These are phyloP conservation scores for Buceros bicornis DNA, from an alignment of 2,797 vertebrate genomes.

Conservation along the genomic window DNA sequence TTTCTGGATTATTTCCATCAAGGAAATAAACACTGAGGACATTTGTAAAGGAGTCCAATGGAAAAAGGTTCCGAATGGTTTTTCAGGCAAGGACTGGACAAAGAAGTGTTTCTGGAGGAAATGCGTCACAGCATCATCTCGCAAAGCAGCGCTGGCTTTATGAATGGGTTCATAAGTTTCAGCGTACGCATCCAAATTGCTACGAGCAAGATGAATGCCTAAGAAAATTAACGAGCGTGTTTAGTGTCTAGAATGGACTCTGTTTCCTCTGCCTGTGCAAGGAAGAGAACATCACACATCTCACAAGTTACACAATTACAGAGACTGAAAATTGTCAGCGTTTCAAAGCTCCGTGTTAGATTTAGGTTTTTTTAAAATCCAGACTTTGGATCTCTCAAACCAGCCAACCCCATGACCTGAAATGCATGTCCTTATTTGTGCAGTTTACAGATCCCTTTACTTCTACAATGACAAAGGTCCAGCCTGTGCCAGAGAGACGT, in stretches of 20 bases:
- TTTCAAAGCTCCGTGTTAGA: not conserved
- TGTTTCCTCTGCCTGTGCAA: not conserved
- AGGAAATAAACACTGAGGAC: not conserved
- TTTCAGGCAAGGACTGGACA: not conserved
- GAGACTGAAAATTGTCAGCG: not conserved
- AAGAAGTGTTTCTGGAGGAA: not conserved
- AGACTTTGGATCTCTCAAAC: not conserved
- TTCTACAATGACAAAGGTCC: not conserved
- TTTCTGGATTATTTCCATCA: not conserved
- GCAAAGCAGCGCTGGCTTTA: not conserved
- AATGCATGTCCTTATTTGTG: not conserved
- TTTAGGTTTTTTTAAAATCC: not conserved
- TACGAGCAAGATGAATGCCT: conserved; percentile 16
- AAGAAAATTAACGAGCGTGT: conserved; percentile 37
- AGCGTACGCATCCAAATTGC: not conserved
- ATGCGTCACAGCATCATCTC: not conserved
- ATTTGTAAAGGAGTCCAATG: not conserved
- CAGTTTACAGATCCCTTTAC: not conserved
- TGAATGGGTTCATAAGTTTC: conserved; percentile 11
- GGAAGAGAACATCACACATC: not conserved
- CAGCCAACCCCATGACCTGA: not conserved
- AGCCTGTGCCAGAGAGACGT: not conserved
- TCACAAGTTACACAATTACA: not conserved
- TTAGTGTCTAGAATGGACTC: not conserved
- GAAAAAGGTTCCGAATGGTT: not conserved